A percentile compares a stretch with the other conserved stretches of the same genome.
Evolutionary conservation across 1,140 invertebrate species (phyloP).

Genomic region (Hyphantria cunea): DNA sequence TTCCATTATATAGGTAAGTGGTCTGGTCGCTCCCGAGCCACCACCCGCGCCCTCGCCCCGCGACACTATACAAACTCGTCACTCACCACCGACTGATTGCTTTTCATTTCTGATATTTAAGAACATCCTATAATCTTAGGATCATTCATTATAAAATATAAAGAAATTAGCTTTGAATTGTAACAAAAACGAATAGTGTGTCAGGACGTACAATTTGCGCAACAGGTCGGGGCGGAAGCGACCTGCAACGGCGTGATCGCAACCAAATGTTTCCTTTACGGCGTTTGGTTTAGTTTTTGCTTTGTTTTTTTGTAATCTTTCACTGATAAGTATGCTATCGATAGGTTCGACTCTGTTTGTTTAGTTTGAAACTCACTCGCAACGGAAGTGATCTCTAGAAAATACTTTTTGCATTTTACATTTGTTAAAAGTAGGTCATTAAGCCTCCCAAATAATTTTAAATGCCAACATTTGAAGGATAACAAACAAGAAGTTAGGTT

Average conservation of each 20-base stretch:
- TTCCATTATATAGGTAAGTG: slow-evolving; percentile 68
- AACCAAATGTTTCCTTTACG: slow-evolving; percentile 79
- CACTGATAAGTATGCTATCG: slow-evolving; percentile 78
- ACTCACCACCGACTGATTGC: slow-evolving; percentile 11
- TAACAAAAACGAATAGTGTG: slow-evolving; percentile 17
- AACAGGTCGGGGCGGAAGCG: slow-evolving; percentile 80
- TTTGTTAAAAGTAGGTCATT: slow-evolving; percentile 7
- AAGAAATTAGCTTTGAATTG: slow-evolving; percentile 16
- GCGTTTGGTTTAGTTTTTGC: slow-evolving; percentile 72
- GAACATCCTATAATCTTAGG: slow-evolving; percentile 7
- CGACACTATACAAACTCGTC: slow-evolving; percentile 27
- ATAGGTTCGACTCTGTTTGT: slow-evolving; percentile 72
- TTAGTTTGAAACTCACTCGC: slow-evolving; percentile 66
- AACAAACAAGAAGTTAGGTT: too few relatives aligned
- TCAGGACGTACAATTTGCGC: slow-evolving; percentile 63
- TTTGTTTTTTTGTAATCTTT: slow-evolving; percentile 64
- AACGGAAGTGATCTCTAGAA: slow-evolving; percentile 59
- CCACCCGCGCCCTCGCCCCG: slow-evolving; percentile 33
- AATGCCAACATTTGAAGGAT: too few relatives aligned
- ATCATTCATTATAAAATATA: slow-evolving; percentile 12
- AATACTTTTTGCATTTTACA: background rate
- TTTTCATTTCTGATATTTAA: slow-evolving; percentile 17
- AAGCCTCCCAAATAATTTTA: too few relatives aligned
- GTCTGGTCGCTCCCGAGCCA: slow-evolving; percentile 42
- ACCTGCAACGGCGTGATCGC: slow-evolving; percentile 75